phyloP scores from a whole-genome alignment of 92 coral and sea anemone species.

The Parazoanthus darwini region DNA sequence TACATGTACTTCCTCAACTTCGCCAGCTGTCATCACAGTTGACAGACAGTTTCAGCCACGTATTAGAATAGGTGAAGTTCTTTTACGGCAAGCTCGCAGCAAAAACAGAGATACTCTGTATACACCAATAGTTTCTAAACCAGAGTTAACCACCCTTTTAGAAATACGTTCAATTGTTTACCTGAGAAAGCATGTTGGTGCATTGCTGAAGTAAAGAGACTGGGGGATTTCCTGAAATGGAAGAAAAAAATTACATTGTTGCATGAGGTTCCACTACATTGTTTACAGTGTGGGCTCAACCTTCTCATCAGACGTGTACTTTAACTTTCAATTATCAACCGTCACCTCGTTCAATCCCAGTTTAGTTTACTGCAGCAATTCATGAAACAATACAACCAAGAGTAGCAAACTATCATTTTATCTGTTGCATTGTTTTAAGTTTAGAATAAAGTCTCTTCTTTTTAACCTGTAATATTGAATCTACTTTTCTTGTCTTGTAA shows the following conservation, averaged over 20 bases:
- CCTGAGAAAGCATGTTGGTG: slow-evolving; percentile 95
- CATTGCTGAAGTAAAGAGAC: slow-evolving; percentile 96
- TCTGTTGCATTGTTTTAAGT: neutral
- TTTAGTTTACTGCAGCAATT: neutral
- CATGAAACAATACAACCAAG: neutral
- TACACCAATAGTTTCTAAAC: no score
- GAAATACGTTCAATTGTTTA: slow-evolving; percentile 9
- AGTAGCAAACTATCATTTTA: neutral
- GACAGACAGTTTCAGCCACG: no score
- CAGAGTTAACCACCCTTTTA: no score
- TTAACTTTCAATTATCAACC: neutral
- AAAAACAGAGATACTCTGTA: no score
- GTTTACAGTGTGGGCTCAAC: neutral
- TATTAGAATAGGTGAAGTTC: no score
- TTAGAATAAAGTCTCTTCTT: neutral
- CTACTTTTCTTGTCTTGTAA: no score
- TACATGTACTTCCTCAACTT: no score
- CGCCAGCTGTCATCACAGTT: no score
- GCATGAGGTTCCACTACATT: no score
- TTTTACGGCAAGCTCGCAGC: no score
- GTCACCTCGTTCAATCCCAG: neutral
- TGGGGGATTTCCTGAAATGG: slow-evolving; percentile 86
- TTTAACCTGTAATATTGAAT: no score
- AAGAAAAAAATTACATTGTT: neutral
- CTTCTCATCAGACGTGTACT: neutral